These are phyloP conservation scores for Rhogogaster chlorosoma DNA, from an alignment of 2,888 invertebrate genomes.

Conservation along the genomic window DNA sequence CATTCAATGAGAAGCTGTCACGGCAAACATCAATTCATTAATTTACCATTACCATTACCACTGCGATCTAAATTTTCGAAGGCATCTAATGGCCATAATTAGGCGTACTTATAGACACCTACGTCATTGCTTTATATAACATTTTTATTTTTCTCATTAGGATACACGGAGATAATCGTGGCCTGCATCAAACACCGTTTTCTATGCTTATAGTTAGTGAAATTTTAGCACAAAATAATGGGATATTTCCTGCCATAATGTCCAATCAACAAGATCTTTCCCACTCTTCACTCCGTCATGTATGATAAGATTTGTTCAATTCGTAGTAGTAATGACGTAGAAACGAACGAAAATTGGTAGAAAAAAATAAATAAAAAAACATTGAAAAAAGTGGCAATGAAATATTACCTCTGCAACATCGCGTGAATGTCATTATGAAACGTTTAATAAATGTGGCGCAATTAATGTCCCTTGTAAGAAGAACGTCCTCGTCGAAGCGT, in stretches of 20 bases:
- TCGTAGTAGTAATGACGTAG: too few species aligned
- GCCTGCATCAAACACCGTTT: background rate
- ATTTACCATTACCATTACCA: background rate
- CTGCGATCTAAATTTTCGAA: background rate
- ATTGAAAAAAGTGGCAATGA: background rate
- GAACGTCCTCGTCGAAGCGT: conserved; percentile 4
- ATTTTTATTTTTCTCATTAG: background rate
- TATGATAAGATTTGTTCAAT: too few species aligned
- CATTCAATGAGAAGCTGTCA: background rate
- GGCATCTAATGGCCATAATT: background rate
- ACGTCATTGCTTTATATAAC: background rate
- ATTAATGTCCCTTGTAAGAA: background rate
- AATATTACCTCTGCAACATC: background rate
- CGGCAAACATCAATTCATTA: background rate
- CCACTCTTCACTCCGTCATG: background rate
- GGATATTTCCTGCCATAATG: background rate
- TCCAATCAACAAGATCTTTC: background rate
- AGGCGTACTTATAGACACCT: background rate
- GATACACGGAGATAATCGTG: background rate
- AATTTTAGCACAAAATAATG: background rate
- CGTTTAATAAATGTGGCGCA: background rate
- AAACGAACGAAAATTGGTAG: background rate
- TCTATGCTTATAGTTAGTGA: background rate
- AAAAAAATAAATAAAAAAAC: background rate
- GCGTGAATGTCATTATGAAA: background rate